Base-by-base conservation (phyloP, 2,797 vertebrate genomes). In the Merluccius polli region DNA sequence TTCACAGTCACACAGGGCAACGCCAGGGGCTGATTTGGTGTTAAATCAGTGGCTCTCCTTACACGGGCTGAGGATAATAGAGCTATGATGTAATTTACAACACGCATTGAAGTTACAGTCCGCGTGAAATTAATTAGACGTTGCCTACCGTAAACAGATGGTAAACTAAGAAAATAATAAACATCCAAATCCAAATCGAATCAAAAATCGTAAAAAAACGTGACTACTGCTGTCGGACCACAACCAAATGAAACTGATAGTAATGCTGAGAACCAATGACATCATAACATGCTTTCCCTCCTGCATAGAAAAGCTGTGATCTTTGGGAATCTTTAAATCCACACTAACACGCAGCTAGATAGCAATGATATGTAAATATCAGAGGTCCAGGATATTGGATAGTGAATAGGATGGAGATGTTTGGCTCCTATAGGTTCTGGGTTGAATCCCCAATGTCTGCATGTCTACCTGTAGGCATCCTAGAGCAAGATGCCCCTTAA, bases 1-100 rank as follows among this genome's bases (percentile, higher is more conserved):
- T 85, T 81, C 75, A 80, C 30, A 21, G 48, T 35, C 2, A 8
- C 33, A 31, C 36, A 69, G 74, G 21, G 29, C 73, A 32, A 78
- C 52, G 13, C 21, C 24, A 70, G 0, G 68, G 0, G 1, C 35
- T 75, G 70, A 63, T 73, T 63, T 81, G 75, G 35, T 48, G 73
- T 69, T 81, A 59, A 75, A 71, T 12, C 35, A 13, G 27, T 29
- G 12, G 65, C 16, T 71, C 41, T 30, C 69, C 38, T 30, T 70
- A 63, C 36, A 74, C 65, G 59, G 59, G n/a, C 59, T 27, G 59
- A 63, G n/a, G 24, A 24, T 27, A 24, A 63, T 63, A 12, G 59
- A 63, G 15, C n/a, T 27, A 63, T 27, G 24, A 27, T 63, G 59
- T 63, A 24, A 63, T 63, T 63, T 63, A 63, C 24, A 12, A 10